Conservation (phyloP, 30 jellyfish, hydroid and myxozoan species). For the Aurelia coerulea region DNA sequence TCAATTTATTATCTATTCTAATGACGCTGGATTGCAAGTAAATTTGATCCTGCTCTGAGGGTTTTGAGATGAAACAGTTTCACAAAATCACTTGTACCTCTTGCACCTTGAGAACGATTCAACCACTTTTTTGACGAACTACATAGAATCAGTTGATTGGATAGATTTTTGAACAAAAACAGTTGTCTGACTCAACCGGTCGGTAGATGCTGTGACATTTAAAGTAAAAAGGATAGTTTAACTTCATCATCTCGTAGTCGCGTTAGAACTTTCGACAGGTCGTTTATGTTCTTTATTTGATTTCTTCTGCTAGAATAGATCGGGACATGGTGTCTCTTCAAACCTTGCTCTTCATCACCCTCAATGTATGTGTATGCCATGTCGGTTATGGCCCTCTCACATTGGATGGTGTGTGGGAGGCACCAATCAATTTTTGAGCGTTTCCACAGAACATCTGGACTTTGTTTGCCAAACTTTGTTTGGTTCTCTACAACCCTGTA, state of each 20-base stretch:
- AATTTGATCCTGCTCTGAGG: no score
- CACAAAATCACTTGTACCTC: no score
- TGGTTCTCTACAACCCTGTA: constrained; percentile 12
- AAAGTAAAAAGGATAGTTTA: constrained; percentile 25
- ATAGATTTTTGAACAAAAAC: no score
- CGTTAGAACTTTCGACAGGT: constrained; percentile 11
- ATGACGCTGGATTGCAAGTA: no score
- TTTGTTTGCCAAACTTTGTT: neutral
- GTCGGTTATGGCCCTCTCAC: constrained; percentile 35
- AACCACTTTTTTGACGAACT: no score
- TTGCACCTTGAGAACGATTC: no score
- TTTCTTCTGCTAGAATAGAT: constrained; percentile 19
- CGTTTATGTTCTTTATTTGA: constrained; percentile 9
- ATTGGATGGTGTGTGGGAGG: constrained; percentile 27
- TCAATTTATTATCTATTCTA: no score
- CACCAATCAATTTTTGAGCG: constrained; percentile 60
- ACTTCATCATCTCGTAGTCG: constrained; percentile 25
- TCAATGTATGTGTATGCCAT: constrained; percentile 53
- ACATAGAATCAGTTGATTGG: no score
- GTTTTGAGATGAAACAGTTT: no score
- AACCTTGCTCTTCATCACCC: constrained; percentile 27
- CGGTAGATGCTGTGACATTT: no score
- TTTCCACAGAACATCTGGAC: constrained; percentile 12
- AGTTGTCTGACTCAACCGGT: no score
- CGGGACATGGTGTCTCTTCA: constrained; percentile 40